A percentile compares a stretch with the other conserved stretches of the same genome.
Evolutionary conservation across 2,797 vertebrate species (phyloP).

Genomic region (Moxostoma hubbsi): DNA sequence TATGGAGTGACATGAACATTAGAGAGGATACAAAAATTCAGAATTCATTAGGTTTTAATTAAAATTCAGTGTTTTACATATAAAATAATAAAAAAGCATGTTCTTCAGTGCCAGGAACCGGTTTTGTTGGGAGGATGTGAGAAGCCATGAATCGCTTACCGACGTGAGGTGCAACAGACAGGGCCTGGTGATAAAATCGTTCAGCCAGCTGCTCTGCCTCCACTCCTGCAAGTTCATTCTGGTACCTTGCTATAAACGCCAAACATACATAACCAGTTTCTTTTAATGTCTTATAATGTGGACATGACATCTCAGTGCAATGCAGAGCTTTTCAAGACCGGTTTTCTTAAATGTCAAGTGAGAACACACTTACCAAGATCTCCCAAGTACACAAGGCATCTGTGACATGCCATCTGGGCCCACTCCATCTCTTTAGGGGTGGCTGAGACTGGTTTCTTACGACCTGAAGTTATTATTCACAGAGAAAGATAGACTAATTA

Average conservation of each 20-base stretch:
- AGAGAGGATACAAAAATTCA: neutral
- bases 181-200: conserved; percentile 94
- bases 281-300: neutral
- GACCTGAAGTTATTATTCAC: conserved; percentile 73
- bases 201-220: conserved; percentile 93
- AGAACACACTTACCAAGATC: conserved; percentile 87
- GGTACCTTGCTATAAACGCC: conserved; percentile 86
- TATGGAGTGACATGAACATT: neutral
- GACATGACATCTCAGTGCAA: neutral
- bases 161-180: conserved; percentile 92
- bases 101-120: conserved; percentile 11
- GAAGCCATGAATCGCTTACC: conserved; percentile 79
- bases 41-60: neutral
- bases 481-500: neutral
- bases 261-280: neutral
- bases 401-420: conserved; percentile 97
- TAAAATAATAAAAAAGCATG: conserved; percentile 5
- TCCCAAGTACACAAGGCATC: conserved; percentile 95
- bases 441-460: conserved; percentile 92
- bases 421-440: conserved; percentile 97
- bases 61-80: conserved; percentile 7
- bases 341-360: conserved; percentile 23
- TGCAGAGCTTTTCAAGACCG: conserved; percentile 8
- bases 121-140: conserved; percentile 2
- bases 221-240: conserved; percentile 95